Percentiles rank a stretch among this genome's conserved stretches.
Conservation (phyloP, 2,888 invertebrate species). For the Globia sparganii region DNA sequence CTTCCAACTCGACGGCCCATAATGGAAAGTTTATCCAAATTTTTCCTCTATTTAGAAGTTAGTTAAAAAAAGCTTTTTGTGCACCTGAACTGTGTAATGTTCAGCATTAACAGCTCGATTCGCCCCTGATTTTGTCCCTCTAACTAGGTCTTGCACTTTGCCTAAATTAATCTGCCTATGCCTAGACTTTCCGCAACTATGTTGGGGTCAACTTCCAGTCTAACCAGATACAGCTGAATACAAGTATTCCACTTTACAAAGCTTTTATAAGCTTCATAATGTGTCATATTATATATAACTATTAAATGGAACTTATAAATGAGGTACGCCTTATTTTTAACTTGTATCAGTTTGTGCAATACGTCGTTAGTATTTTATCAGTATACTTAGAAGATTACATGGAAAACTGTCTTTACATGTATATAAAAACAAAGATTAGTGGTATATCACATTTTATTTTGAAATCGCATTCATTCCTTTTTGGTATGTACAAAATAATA, state of each 20-base stretch:
- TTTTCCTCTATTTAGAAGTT: neutral
- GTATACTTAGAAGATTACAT: neutral
- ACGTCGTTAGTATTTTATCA: neutral
- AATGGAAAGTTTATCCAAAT: no score
- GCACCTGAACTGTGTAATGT: neutral
- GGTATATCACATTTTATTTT: constrained; percentile 34
- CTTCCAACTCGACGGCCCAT: no score
- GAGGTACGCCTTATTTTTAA: neutral
- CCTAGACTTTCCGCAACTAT: no score
- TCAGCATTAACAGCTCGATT: neutral
- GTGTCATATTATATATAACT: neutral
- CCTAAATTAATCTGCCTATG: no score
- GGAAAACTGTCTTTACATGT: neutral
- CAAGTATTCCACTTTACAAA: neutral
- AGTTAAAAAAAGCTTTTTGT: neutral
- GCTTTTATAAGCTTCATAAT: neutral
- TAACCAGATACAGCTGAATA: no score
- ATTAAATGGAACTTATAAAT: neutral
- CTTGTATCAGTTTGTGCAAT: neutral
- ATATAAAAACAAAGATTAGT: neutral
- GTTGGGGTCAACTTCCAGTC: no score
- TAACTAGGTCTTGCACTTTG: neutral
- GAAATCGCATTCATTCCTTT: constrained; percentile 16
- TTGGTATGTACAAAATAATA: constrained; percentile 44
- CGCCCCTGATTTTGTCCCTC: neutral